Evolutionary conservation across 2,797 vertebrate species (phyloP).

Genomic region (Potorous gilbertii): DNA sequence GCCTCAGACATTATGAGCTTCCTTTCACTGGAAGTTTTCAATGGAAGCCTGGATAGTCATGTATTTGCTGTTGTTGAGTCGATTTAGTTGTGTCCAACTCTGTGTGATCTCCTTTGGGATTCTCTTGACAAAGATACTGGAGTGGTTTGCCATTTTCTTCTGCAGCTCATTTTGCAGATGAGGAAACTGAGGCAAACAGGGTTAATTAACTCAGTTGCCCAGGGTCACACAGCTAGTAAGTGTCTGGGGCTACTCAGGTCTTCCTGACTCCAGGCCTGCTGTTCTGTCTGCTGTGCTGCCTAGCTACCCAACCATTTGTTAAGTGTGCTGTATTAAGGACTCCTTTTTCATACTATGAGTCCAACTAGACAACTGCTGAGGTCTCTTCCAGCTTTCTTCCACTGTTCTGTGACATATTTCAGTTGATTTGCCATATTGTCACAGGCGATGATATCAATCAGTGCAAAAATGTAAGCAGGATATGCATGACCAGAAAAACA

Average conservation of each 20-base stretch:
- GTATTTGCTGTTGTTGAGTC: background rate
- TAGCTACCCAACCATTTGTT: background rate
- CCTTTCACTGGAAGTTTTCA: background rate
- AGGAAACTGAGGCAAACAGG: background rate
- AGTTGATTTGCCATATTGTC: background rate
- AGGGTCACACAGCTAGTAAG: too few relatives aligned
- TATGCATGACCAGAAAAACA: background rate
- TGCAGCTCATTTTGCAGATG: background rate
- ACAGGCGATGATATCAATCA: background rate
- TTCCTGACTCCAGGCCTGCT: background rate
- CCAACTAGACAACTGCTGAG: background rate
- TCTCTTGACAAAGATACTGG: background rate
- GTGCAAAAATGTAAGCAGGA: background rate
- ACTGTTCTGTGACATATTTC: background rate
- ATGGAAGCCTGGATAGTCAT: background rate
- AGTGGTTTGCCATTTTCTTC: background rate
- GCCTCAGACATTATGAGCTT: background rate
- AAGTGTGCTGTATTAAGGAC: background rate
- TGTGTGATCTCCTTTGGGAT: background rate
- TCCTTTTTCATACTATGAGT: background rate
- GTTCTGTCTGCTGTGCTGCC: background rate
- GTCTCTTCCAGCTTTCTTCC: background rate
- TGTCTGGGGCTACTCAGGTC: background rate
- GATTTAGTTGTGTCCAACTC: background rate
- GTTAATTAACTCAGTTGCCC: background rate